Percentiles rank a stretch among this genome's conserved stretches.
These are phyloP conservation scores for Drosophila nebulosa DNA, from an alignment of 1,140 invertebrate species.

Conservation along the genomic window DNA sequence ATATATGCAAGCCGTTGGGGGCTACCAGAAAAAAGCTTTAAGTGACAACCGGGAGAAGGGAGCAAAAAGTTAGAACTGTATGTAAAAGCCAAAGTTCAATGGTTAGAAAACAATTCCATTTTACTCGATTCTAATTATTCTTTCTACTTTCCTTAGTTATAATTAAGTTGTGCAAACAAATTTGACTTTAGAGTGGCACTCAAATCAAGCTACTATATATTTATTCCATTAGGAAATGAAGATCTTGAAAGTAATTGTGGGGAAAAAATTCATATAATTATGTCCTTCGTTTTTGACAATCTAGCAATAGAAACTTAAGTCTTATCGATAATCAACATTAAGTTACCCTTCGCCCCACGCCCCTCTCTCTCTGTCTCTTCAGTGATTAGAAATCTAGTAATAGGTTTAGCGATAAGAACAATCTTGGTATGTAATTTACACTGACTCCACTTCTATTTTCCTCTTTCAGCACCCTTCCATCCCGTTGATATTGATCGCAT, in stretches of 20 bases:
- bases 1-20: neutral
- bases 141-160: neutral
- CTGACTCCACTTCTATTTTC: neutral
- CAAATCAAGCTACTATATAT: no score
- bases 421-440: neutral
- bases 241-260: neutral
- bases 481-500: slow-evolving; percentile 86
- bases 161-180: neutral
- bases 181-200: no score
- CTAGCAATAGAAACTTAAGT: neutral
- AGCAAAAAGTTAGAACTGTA: neutral
- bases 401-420: neutral
- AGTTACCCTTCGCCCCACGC: neutral
- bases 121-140: neutral
- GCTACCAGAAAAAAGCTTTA: slow-evolving; percentile 3
- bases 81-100: neutral
- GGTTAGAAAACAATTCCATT: neutral
- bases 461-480: slow-evolving; percentile 83
- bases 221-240: no score
- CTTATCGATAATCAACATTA: neutral
- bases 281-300: no score
- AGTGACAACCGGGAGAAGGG: neutral
- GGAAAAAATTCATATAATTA: no score
- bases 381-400: neutral
- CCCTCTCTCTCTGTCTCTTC: neutral